Evolutionary conservation across 2,797 vertebrate species (phyloP), one percentile per base, ranked within the genome.

Genomic region (Eospalax fontanierii): DNA sequence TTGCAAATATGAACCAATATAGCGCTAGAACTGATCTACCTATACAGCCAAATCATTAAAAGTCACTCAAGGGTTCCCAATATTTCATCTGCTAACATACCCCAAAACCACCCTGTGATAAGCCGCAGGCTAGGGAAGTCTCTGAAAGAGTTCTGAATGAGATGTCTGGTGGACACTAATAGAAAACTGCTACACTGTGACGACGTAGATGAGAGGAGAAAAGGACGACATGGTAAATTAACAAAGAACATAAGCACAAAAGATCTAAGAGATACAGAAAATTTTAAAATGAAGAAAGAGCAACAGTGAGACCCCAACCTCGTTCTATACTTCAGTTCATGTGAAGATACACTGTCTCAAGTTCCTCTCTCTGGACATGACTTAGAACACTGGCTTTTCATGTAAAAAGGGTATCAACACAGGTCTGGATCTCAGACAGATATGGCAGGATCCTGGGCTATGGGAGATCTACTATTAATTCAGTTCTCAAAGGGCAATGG

Each of bases 281-380:
- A 61, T 85, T 71, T 82, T 19, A n/a, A 87, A 78, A 82, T 18
- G 15, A 11, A 18, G 12, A 26, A 87, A 68, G 78, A 84, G 6
- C 28, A 92, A 68, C 8, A 89, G n/a, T 43, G 15, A 70, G 59
- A 70, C 40, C 74, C 84, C 54, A 54, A 76, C 70, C 16, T 76
- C n/a, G 21, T 50, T 33, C 86, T 93, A 18, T 70, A 63, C 61
- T 91, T 76, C 66, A 28, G 54, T 75, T 87, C 79, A 71, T 61
- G 33, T 86, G 26, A 80, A 81, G 46, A 89, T 14, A 70, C 1
- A 18, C 38, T 68, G 30, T 73, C 40, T 74, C 74, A 43, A 21
- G 43, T 76, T 68, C 59, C 50, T 73, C 50, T 93, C n/a, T 88
- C 75, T 83, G 78, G 79, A 93, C 79, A 66, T 50, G 46, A 85